Evolutionary conservation across 2,888 invertebrate species (phyloP), one percentile per base, ranked within the genome.

Genomic region (Scaptomyza parva): DNA sequence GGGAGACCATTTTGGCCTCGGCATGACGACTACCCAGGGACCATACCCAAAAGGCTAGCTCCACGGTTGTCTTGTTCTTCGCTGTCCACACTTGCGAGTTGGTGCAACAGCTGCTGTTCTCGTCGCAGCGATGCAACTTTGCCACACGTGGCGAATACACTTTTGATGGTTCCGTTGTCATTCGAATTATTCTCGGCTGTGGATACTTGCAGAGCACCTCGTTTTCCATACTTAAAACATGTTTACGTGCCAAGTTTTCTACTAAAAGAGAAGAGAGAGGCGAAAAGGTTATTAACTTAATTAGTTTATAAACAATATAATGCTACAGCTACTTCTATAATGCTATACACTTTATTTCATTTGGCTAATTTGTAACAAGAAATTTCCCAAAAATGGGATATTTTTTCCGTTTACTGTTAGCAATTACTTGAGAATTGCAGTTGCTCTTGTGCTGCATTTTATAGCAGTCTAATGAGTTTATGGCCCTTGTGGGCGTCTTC

Each of bases 71-170:
- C 14, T 95, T 94, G 3, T 93, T 93, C 89, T 96, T 95, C 0
- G 96, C 95, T 6, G 95, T 95, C 92, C 97, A 97, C 41, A 94
- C 95, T 67, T 94, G 94, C 69, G 93, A 93, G 72, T 26, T 30
- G 6, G 30, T 18, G 90, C 97, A 98, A 92, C 98, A 98, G 50
- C 97, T 97, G 14, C 96, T 95, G 91, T 96, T 96, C 72, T 96
- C 96, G 5, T 95, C 95, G 91, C 98, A 98, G 63, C 96, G 94
- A 91, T 98, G 96, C 58, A 98, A 92, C 53, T 96, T 94, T 2
- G 97, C 97, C 89, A 97, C 97, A 45, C 95, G 95, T 0, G 98
- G 98, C 82, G 95, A 93, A 92, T 96, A 97, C 8, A 94, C 93
- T 69, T 95, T 95, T 41, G 95, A 95, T 4, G 92, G 88, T 24